These are phyloP conservation scores for Lagopus leucura DNA, from an alignment of 2,113 vertebrate genomes.

Conservation along the genomic window DNA sequence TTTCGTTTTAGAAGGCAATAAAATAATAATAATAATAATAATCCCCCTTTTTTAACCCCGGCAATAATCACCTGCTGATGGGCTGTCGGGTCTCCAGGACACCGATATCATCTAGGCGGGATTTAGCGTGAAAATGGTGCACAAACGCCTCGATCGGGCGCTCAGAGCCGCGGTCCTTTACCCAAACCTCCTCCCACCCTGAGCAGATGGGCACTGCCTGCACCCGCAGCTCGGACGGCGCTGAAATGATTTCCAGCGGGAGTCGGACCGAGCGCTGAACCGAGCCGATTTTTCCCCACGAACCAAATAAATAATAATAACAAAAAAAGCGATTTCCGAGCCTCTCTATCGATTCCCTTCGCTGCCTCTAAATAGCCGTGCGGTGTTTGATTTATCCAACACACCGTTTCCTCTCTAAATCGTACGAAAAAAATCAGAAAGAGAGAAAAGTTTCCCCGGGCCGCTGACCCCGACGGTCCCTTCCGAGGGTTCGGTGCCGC, in stretches of 20 bases:
- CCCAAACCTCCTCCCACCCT: slow-evolving; percentile 34
- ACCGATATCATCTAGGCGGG: slow-evolving; percentile 33
- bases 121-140: slow-evolving; percentile 61
- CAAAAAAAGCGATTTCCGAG: not conserved
- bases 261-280: slow-evolving; percentile 21
- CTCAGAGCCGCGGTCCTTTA: slow-evolving; percentile 51
- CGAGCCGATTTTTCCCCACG: not conserved
- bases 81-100: slow-evolving; percentile 46
- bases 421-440: not conserved
- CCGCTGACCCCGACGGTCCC: not conserved
- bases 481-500: too few relatives aligned
- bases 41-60: not conserved
- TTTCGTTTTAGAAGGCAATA: slow-evolving; percentile 64
- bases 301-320: not conserved
- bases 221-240: slow-evolving; percentile 61
- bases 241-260: slow-evolving; percentile 49
- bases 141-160: slow-evolving; percentile 57
- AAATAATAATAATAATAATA: slow-evolving; percentile 1
- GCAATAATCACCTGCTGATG: slow-evolving; percentile 66
- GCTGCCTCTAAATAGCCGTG: slow-evolving; percentile 46
- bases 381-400: slow-evolving; percentile 54
- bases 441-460: not conserved
- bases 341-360: slow-evolving; percentile 49
- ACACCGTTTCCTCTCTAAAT: not conserved
- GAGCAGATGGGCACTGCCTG: slow-evolving; percentile 69